Percentiles rank a stretch among this genome's conserved stretches.
These are phyloP conservation scores for Andricus curvator DNA, from an alignment of 2,888 invertebrate species.

Conservation along the genomic window DNA sequence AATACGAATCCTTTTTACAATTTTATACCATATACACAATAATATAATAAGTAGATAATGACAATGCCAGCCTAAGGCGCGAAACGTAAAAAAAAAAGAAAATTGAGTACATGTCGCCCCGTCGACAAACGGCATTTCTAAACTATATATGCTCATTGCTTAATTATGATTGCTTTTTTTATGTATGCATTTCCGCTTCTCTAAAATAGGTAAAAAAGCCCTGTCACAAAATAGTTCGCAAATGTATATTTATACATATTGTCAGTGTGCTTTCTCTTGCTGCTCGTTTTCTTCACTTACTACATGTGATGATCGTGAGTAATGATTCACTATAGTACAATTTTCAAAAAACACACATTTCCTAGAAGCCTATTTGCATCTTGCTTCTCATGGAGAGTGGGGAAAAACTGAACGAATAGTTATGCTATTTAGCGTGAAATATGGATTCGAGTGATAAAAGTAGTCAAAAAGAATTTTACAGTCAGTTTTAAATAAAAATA, in stretches of 20 bases:
- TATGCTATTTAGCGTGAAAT: constrained; percentile 1
- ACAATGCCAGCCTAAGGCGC: constrained; percentile 67
- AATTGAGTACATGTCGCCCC: constrained; percentile 66
- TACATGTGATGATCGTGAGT: constrained; percentile 23
- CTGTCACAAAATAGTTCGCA: constrained; percentile 72
- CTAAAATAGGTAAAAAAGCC: constrained; percentile 73
- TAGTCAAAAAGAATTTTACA: constrained; percentile 27
- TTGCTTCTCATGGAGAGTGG: constrained; percentile 22
- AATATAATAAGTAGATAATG: constrained; percentile 59
- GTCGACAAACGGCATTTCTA: constrained; percentile 62
- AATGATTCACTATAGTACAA: constrained; percentile 31
- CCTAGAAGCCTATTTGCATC: constrained; percentile 10
- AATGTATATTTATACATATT: constrained; percentile 69
- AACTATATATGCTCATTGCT: constrained; percentile 64
- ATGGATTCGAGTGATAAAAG: not conserved
- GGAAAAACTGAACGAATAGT: constrained; percentile 3
- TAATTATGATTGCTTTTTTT: constrained; percentile 63
- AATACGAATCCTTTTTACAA: constrained; percentile 72
- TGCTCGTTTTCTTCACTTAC: constrained; percentile 45
- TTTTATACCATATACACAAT: constrained; percentile 72
- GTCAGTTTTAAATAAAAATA: constrained; percentile 34
- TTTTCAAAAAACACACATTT: not conserved
- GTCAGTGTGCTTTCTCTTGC: constrained; percentile 63
- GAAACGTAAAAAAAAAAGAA: constrained; percentile 62
- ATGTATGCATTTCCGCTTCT: constrained; percentile 45